These are phyloP conservation scores for Sinotaia quadrata DNA, from an alignment of 2,888 invertebrate genomes.

Conservation along the genomic window DNA sequence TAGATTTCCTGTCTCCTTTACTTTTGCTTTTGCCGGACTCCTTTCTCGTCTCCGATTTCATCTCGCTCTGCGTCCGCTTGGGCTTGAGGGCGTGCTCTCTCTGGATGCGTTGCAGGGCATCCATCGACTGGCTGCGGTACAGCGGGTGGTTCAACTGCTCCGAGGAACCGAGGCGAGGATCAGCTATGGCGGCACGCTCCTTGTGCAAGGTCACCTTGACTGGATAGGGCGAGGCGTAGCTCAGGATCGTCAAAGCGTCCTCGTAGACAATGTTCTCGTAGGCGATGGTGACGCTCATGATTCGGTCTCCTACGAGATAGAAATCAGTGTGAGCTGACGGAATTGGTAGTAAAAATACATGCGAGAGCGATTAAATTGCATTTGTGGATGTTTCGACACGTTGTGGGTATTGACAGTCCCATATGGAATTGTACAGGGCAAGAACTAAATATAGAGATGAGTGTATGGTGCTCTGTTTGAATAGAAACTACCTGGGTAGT, in stretches of 20 bases:
- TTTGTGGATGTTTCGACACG: no score
- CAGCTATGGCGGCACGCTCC: constrained; percentile 66
- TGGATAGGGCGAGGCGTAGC: constrained; percentile 89
- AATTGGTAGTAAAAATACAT: no score
- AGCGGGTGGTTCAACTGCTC: constrained; percentile 82
- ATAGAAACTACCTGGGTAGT: no score
- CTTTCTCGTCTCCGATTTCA: constrained; percentile 43
- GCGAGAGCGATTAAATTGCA: no score
- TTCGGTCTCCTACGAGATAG: constrained; percentile 83
- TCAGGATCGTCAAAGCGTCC: constrained; percentile 90
- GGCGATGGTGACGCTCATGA: constrained; percentile 87
- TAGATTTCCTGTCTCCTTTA: constrained; percentile 1
- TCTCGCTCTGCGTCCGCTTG: constrained; percentile 55
- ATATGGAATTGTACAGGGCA: no score
- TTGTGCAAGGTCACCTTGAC: constrained; percentile 82
- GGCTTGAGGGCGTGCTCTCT: constrained; percentile 42
- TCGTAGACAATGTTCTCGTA: constrained; percentile 91
- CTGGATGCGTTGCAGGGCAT: constrained; percentile 81
- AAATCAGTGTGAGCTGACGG: no score
- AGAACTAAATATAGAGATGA: no score
- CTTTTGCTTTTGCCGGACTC: constrained; percentile 15
- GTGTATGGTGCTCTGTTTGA: no score
- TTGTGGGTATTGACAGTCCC: no score
- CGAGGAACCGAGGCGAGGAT: constrained; percentile 37
- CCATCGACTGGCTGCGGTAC: constrained; percentile 84